These are phyloP conservation scores for Asobara japonica DNA, from an alignment of 1,140 invertebrate species.

Conservation along the genomic window DNA sequence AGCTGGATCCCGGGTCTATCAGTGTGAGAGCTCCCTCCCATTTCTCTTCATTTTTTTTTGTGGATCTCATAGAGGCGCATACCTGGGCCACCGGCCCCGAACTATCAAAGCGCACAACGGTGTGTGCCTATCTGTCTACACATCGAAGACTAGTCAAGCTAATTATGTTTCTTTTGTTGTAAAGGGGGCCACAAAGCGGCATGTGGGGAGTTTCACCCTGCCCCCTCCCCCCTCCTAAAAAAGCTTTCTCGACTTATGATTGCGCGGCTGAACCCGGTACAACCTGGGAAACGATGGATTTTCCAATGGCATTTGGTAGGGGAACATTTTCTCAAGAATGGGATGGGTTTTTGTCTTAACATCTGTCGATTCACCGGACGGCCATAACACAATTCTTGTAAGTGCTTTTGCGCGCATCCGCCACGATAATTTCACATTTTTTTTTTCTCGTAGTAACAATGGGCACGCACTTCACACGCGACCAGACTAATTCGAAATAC, in stretches of 20 bases:
- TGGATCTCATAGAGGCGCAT: background rate
- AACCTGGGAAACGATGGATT: background rate
- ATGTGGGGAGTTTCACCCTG: background rate
- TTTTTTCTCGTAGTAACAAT: too few relatives aligned
- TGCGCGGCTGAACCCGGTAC: background rate
- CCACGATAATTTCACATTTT: background rate
- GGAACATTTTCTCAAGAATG: conserved; percentile 1
- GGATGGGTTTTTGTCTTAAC: background rate
- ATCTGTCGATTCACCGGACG: background rate
- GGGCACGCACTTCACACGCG: too few relatives aligned
- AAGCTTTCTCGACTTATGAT: background rate
- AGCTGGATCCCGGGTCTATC: background rate
- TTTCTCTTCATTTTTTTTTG: background rate
- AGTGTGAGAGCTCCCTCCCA: background rate
- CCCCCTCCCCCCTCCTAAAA: background rate
- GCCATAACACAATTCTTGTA: background rate
- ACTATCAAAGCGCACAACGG: background rate
- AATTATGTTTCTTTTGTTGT: conserved; percentile 20
- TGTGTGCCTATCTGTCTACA: conserved; percentile 17
- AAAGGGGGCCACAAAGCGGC: background rate
- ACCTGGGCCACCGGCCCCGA: background rate
- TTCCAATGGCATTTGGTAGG: background rate
- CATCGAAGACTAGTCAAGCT: conserved; percentile 16
- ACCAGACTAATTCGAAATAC: too few relatives aligned
- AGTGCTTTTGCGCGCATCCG: background rate